Evolutionary conservation across 2,888 invertebrate species (phyloP).

Genomic region (Caenorhabditis sp.): DNA sequence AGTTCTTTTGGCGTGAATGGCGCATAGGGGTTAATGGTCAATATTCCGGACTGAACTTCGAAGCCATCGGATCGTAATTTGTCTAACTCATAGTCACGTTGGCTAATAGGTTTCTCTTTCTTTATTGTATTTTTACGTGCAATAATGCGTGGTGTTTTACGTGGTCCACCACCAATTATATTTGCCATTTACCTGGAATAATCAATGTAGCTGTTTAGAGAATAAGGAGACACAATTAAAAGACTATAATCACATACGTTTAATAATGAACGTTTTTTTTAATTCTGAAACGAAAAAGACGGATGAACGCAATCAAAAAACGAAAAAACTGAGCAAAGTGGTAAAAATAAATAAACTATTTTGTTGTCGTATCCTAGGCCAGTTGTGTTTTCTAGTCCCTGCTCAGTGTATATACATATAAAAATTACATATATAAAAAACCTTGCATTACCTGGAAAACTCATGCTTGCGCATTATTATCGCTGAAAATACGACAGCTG

Average conservation of each 20-base stretch:
- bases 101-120: neutral
- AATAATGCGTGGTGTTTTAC: conserved; percentile 34
- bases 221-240: no score
- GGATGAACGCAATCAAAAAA: no score
- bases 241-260: no score
- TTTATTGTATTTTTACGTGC: conserved; percentile 14
- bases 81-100: conserved; percentile 21
- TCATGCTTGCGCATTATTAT: no score
- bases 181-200: conserved; percentile 17
- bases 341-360: neutral
- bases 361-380: neutral
- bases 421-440: no score
- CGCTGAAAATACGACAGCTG: no score
- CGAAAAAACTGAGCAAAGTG: no score
- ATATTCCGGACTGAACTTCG: conserved; percentile 27
- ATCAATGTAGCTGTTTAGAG: no score
- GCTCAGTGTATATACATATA: no score
- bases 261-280: no score
- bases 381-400: neutral
- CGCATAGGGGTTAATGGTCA: conserved; percentile 17
- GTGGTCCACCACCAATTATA: conserved; percentile 28
- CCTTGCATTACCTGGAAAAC: neutral
- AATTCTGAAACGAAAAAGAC: neutral
- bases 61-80: conserved; percentile 24
- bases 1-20: conserved; percentile 20